A percentile compares a stretch with the other conserved stretches of the same genome.
These are phyloP conservation scores for Nannoperca australis DNA, from an alignment of 2,797 vertebrate genomes.

Conservation along the genomic window DNA sequence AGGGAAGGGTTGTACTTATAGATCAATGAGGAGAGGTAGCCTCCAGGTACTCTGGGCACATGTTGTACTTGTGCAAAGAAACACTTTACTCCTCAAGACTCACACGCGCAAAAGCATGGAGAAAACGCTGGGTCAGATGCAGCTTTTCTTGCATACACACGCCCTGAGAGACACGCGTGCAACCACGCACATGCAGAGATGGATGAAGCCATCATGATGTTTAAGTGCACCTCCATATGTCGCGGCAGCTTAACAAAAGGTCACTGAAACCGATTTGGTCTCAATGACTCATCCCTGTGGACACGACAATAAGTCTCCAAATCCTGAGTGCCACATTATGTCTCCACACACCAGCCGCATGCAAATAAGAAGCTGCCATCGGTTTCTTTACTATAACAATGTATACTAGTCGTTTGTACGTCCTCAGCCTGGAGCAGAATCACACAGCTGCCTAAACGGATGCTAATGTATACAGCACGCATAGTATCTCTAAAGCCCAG, in stretches of 20 bases:
- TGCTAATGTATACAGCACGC: conserved; percentile 75
- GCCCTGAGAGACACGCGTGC: conserved; percentile 26
- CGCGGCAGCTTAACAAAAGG: conserved; percentile 74
- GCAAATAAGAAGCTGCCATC: conserved; percentile 51
- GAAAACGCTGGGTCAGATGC: conserved; percentile 16
- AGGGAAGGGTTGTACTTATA: conserved; percentile 76
- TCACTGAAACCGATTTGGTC: conserved; percentile 75
- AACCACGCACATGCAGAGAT: conserved; percentile 43
- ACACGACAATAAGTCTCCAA: conserved; percentile 61
- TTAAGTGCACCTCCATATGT: conserved; percentile 73
- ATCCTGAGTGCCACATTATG: conserved; percentile 57
- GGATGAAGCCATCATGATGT: conserved; percentile 69
- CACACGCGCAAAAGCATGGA: conserved; percentile 31
- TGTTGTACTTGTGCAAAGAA: conserved; percentile 63
- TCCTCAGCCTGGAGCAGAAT: conserved; percentile 62
- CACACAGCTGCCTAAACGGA: conserved; percentile 67
- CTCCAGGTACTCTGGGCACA: conserved; percentile 66
- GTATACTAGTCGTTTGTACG: conserved; percentile 42
- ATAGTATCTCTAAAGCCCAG: conserved; percentile 53
- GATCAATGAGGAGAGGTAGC: conserved; percentile 79
- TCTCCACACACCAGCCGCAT: conserved; percentile 50
- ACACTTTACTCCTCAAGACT: conserved; percentile 42
- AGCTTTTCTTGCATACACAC: conserved; percentile 25
- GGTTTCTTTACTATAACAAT: conserved; percentile 63
- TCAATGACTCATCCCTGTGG: conserved; percentile 72